Percentiles rank a stretch among this genome's conserved stretches.
phyloP scores from a whole-genome alignment of 2,797 vertebrate genomes.

The Catostomus latipinnis region DNA sequence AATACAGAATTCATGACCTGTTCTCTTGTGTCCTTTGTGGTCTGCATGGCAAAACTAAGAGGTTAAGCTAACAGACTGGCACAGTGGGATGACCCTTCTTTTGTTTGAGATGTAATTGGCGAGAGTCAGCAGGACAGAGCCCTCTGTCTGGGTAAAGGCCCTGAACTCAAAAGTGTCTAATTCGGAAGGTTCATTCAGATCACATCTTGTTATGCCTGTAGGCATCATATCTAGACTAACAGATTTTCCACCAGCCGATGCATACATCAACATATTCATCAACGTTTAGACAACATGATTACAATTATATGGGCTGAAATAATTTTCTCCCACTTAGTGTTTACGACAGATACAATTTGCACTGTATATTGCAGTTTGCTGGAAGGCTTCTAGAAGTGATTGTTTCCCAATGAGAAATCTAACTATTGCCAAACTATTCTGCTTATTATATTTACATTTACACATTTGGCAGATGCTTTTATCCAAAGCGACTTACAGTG shows the following conservation, averaged over 20 bases:
- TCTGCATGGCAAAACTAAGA: neutral
- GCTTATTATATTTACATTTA: too few species aligned
- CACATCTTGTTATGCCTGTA: neutral
- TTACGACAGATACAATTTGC: neutral
- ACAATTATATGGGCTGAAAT: neutral
- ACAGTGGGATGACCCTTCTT: slow-evolving; percentile 1
- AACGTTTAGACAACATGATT: neutral
- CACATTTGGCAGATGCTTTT: too few species aligned
- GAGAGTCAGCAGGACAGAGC: slow-evolving; percentile 16
- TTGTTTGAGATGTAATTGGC: slow-evolving; percentile 1
- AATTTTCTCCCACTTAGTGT: neutral
- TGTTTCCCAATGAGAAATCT: neutral
- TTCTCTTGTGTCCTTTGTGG: neutral
- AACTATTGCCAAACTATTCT: too few species aligned
- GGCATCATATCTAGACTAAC: neutral
- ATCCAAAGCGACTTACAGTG: too few species aligned
- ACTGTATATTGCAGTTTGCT: neutral
- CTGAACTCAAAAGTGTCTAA: slow-evolving; percentile 17
- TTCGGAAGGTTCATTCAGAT: neutral
- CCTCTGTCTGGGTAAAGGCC: neutral
- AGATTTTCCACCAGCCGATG: neutral
- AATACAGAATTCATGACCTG: neutral
- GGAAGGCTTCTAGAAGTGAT: neutral
- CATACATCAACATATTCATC: neutral
- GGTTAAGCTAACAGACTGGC: slow-evolving; percentile 9